Evolutionary conservation across 2,888 invertebrate genomes (phyloP), one percentile per base, ranked within the genome.

Genomic region (Crematogaster levior): DNA sequence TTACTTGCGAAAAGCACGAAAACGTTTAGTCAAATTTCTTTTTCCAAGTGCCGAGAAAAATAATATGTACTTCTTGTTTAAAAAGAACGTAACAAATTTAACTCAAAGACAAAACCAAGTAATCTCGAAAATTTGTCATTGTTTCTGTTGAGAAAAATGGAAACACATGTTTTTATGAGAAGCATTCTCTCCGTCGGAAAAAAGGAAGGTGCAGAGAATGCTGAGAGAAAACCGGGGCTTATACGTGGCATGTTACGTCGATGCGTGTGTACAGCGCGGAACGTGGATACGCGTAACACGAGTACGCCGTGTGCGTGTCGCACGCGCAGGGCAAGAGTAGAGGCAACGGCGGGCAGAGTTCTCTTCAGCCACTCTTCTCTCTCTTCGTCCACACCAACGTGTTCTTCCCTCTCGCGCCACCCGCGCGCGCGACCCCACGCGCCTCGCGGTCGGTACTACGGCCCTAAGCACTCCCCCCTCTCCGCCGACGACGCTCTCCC

Each of bases 371-470:
- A 9, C 40, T 21, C 46, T 27, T 40, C n/a, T 12, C 40, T 24
- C 70, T 9, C 10, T 12, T 9, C 51, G 51, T 1, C 12, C 61
- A 18, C 53, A 37, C 15, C 65, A 37, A 56, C 77, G 72, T 43
- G n/a, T 24, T n/a, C 24, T 21, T 80, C 51, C 43, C 56, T 63
- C 48, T 53, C 61, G 73, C 73, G 53, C 63, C 30, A 58, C 27
- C 48, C 53, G 61, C 68, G 58, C 63, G 68, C 74, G 66, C 70
- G 56, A 43, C 63, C 75, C 66, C 56, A 79, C 53, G 48, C 82
- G 74, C 60, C 48, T 85, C 81, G 63, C 48, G 79, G 60, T 77
- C 37, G 81, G 80, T 81, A 81, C 65, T 86, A 86, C 86, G 83
- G 82, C 77, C 80, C 82, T 86, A 88, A 85, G 77, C 79, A 60